Conservation (phyloP, 2,888 invertebrate species). For the Idaea dimidiata region DNA sequence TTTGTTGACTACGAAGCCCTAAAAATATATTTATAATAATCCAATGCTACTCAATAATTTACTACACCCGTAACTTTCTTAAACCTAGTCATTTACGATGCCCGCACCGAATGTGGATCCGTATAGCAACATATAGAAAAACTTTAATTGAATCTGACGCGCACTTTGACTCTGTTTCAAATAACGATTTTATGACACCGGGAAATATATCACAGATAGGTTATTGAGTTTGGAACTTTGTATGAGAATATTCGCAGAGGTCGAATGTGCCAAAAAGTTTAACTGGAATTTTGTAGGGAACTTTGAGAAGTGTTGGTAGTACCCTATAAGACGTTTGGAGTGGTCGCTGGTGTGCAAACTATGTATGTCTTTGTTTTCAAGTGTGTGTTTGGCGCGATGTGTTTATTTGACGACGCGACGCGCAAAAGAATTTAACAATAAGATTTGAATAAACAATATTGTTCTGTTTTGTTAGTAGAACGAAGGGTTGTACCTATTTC, state of each 20-base stretch:
- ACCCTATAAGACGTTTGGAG: conserved; percentile 39
- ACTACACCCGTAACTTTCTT: not conserved
- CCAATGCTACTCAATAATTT: not conserved
- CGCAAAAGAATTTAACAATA: conserved; percentile 36
- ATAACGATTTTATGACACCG: conserved; percentile 31
- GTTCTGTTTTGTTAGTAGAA: conserved; percentile 20
- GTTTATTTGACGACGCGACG: conserved; percentile 45
- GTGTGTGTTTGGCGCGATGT: conserved; percentile 42
- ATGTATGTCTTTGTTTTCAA: conserved; percentile 56
- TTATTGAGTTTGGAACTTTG: conserved; percentile 30
- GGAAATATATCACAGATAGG: conserved; percentile 32
- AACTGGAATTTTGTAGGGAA: conserved; percentile 43
- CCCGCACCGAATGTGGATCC: not conserved
- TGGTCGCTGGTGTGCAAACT: conserved; percentile 55
- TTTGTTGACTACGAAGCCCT: too few relatives aligned
- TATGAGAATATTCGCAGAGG: conserved; percentile 33
- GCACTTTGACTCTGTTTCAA: conserved; percentile 23
- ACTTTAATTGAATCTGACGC: conserved; percentile 31
- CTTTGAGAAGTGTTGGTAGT: conserved; percentile 52
- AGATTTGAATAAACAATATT: conserved; percentile 27
- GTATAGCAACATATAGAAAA: conserved; percentile 18
- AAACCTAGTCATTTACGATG: conserved; percentile 3
- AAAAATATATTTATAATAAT: too few relatives aligned
- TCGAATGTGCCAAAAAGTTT: conserved; percentile 43
- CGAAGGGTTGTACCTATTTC: conserved; percentile 13